A percentile compares a stretch with the other conserved stretches of the same genome.
phyloP scores from a whole-genome alignment of 1,140 invertebrate genomes.

The Rhizoglyphus robini region DNA sequence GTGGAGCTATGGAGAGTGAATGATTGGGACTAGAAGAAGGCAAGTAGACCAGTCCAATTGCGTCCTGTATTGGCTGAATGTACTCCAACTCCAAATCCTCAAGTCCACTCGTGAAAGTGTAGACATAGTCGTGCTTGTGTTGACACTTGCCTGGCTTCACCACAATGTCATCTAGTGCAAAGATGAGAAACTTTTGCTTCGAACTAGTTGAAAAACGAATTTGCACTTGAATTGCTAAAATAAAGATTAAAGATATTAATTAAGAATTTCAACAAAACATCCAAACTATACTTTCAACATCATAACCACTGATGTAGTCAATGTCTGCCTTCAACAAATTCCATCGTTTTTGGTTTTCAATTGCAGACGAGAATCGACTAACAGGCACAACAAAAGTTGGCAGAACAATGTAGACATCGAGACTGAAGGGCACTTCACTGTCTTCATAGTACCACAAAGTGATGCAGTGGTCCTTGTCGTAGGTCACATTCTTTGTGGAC shows the following conservation, averaged over 20 bases:
- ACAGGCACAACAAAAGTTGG: too few relatives aligned
- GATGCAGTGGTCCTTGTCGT: background rate
- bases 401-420: background rate
- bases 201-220: background rate
- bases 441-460: slow-evolving; percentile 8
- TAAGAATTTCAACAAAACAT: background rate
- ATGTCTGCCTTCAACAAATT: background rate
- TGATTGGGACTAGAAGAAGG: background rate
- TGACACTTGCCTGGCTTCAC: background rate
- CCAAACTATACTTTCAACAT: background rate
- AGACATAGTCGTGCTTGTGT: background rate
- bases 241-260: background rate
- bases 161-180: slow-evolving; percentile 20
- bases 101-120: background rate
- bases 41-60: background rate
- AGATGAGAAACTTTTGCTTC: background rate
- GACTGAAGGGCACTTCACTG: background rate
- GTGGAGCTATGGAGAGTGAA: background rate
- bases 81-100: background rate
- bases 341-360: background rate
- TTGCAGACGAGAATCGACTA: background rate
- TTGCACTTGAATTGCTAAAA: background rate
- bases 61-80: background rate
- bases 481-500: background rate
- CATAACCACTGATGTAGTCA: background rate